Percentiles rank a stretch among this genome's conserved stretches.
Conservation (phyloP, 2,797 vertebrate genomes). For the Remorina albescens region DNA sequence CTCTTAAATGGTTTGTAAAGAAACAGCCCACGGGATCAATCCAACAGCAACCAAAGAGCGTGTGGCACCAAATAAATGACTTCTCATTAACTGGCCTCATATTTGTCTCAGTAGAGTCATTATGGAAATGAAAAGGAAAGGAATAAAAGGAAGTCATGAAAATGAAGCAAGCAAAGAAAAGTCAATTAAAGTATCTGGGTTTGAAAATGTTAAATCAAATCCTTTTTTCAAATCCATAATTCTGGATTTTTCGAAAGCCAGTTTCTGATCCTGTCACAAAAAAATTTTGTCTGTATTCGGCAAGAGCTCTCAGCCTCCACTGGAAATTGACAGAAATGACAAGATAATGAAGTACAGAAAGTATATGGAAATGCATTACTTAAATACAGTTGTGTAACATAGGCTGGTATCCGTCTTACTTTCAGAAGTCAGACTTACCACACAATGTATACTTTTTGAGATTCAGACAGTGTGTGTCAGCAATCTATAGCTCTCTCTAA, state of each 20-base stretch:
- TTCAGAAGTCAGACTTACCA: conserved; percentile 20
- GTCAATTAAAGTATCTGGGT: neutral
- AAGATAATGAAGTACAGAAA: conserved; percentile 27
- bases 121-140: conserved; percentile 16
- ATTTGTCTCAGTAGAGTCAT: conserved; percentile 37
- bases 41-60: conserved; percentile 43
- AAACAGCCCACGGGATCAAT: conserved; percentile 26
- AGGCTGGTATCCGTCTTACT: neutral
- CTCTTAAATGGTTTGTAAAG: conserved; percentile 24
- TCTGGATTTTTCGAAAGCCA: conserved; percentile 18
- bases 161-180: neutral
- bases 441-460: conserved; percentile 46
- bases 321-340: conserved; percentile 27
- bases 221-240: neutral
- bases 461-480: conserved; percentile 26
- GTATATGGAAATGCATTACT: neutral
- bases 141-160: neutral
- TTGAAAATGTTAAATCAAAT: neutral
- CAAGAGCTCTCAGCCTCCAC: conserved; percentile 6
- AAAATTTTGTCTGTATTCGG: conserved; percentile 14
- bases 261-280: neutral
- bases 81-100: conserved; percentile 56
- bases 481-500: conserved; percentile 45
- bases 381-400: conserved; percentile 17
- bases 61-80: conserved; percentile 58